A percentile compares a stretch with the other conserved stretches of the same genome.
phyloP scores from a whole-genome alignment of 1,140 invertebrate genomes.

The Riptortus pedestris region DNA sequence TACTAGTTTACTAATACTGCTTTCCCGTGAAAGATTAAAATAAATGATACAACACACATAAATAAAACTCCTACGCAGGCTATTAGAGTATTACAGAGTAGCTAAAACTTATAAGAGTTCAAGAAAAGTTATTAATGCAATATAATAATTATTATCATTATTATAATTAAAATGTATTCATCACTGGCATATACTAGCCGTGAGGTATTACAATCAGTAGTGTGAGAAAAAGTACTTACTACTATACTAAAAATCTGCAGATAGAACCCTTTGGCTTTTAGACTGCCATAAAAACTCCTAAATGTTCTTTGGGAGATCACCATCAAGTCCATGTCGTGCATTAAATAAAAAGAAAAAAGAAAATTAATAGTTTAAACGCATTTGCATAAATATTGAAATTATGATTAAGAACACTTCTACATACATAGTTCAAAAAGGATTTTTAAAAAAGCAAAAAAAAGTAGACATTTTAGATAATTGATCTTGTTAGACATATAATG shows the following conservation, averaged over 20 bases:
- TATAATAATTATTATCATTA: conserved; percentile 26
- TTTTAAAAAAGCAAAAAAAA: background rate
- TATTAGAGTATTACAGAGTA: conserved; percentile 27
- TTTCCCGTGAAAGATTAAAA: conserved; percentile 23
- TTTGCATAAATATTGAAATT: conserved; percentile 6
- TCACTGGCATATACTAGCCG: conserved; percentile 24
- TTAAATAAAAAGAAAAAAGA: background rate
- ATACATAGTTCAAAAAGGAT: background rate
- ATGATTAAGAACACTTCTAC: conserved; percentile 5
- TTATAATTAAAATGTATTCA: conserved; percentile 15
- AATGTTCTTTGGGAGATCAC: conserved; percentile 23
- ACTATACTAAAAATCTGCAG: conserved; percentile 17
- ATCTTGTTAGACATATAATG: background rate
- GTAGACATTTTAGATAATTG: conserved; percentile 6
- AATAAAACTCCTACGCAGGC: conserved; percentile 27
- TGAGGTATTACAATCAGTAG: conserved; percentile 24
- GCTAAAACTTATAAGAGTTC: conserved; percentile 23
- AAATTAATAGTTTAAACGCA: conserved; percentile 6
- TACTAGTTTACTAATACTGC: conserved; percentile 26
- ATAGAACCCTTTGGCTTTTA: conserved; percentile 26
- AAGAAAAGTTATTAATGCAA: conserved; percentile 24
- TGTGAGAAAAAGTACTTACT: conserved; percentile 21
- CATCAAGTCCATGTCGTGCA: conserved; percentile 20
- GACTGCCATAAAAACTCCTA: conserved; percentile 25
- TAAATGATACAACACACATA: conserved; percentile 17